A percentile compares a stretch with the other conserved stretches of the same genome.
Conservation (phyloP, 2,888 invertebrate genomes). For the Cataglyphis livida region DNA sequence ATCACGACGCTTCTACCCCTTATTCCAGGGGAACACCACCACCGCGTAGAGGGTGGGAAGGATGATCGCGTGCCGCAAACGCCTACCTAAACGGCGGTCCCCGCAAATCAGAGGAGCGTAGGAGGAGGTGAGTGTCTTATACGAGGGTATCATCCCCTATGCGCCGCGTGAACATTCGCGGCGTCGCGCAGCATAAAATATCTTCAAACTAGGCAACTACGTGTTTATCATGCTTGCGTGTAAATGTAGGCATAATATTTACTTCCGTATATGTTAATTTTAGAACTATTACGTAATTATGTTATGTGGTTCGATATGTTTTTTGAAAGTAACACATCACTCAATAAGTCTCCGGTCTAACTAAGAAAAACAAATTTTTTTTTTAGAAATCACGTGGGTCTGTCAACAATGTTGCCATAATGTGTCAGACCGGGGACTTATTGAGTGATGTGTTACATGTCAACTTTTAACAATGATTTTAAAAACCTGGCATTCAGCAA, state of each 20-base stretch:
- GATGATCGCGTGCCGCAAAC: slow-evolving; percentile 78
- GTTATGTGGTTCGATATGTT: not conserved
- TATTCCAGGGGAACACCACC: slow-evolving; percentile 58
- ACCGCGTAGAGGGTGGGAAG: slow-evolving; percentile 32
- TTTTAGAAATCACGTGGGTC: too few species aligned
- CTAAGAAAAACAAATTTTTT: too few species aligned
- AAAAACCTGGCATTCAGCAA: not conserved
- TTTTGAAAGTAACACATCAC: not conserved
- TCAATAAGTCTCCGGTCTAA: too few species aligned
- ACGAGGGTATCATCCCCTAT: slow-evolving; percentile 14
- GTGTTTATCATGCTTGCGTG: not conserved
- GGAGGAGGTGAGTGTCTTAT: slow-evolving; percentile 8
- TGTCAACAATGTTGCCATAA: too few species aligned
- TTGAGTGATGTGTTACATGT: not conserved
- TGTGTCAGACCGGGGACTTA: too few species aligned
- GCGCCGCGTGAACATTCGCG: slow-evolving; percentile 11
- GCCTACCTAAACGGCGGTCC: slow-evolving; percentile 68
- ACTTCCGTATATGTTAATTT: not conserved
- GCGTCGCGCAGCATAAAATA: not conserved
- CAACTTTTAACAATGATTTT: not conserved
- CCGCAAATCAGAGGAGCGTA: slow-evolving; percentile 27
- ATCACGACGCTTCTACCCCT: slow-evolving; percentile 71
- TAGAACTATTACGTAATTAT: not conserved
- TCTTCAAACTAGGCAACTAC: not conserved
- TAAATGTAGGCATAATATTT: not conserved